Base-by-base conservation (phyloP, 2,888 invertebrate species). In the Dolichomitus sp. region DNA sequence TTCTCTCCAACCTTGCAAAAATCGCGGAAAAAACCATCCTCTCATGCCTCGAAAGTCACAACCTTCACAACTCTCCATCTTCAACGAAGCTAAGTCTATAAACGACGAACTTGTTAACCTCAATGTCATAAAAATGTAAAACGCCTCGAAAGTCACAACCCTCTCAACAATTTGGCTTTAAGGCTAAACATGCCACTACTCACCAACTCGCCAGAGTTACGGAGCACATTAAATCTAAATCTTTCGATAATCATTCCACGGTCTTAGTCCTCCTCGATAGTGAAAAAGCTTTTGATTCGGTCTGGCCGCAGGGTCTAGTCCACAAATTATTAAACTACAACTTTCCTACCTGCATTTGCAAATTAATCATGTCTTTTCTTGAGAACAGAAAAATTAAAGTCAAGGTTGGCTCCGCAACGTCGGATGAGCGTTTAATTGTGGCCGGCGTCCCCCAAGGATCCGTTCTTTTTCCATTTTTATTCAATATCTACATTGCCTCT, bases 111-210 rank as follows among this genome's bases (percentile, higher is more conserved):
- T n/a, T n/a, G n/a, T n/a, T n/a, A n/a, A n/a, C n/a, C n/a, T n/a
- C n/a, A n/a, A n/a, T n/a, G n/a, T n/a, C n/a, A n/a, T n/a, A n/a
- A n/a, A n/a, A n/a, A n/a, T n/a, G n/a, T n/a, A n/a, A n/a, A n/a
- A n/a, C n/a, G n/a, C n/a, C n/a, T n/a, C n/a, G n/a, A n/a, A n/a
- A n/a, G n/a, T n/a, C n/a, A n/a, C n/a, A n/a, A n/a, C n/a, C n/a
- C n/a, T n/a, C n/a, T n/a, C n/a, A n/a, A n/a, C n/a, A 59, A 33
- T 59, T 33, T n/a, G 59, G 59, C n/a, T 59, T 59, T 17, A 59
- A 59, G 17, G 3, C 59, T 0, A 59, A 33, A 59, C 59, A 59
- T 17, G 33, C 59, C 9, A 59, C 59, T 6, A 37, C 59, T 5
- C 59, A 57, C 6, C 57, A 57, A 12, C 57, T 57, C 5, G 57